phyloP scores from a whole-genome alignment of 2,888 invertebrate species.

The Azorinus chamasolen region DNA sequence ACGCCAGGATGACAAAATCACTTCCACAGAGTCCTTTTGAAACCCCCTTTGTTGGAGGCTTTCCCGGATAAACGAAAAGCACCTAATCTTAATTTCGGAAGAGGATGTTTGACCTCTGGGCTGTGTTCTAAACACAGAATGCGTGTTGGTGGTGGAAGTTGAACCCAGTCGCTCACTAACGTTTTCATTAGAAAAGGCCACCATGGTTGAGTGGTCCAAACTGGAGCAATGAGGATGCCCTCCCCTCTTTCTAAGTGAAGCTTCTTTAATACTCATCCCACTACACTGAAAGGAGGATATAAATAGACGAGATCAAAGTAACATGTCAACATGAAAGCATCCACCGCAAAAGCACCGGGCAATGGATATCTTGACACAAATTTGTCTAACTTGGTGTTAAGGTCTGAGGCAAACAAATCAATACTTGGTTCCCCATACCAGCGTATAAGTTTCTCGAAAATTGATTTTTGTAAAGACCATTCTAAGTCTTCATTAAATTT shows the following conservation, averaged over 20 bases:
- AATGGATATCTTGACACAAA: too few relatives aligned
- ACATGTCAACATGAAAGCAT: conserved; percentile 10
- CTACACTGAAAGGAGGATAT: conserved; percentile 39
- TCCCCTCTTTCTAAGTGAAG: conserved; percentile 19
- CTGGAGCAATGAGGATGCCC: conserved; percentile 23
- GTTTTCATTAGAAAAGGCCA: conserved; percentile 18
- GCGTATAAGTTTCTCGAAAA: conserved; percentile 11
- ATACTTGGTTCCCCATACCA: neutral
- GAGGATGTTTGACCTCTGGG: conserved; percentile 21
- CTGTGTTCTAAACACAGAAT: conserved; percentile 15
- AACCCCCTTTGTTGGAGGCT: conserved; percentile 5
- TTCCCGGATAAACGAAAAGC: conserved; percentile 36
- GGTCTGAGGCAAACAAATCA: conserved; percentile 34
- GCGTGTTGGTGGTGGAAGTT: conserved; percentile 10
- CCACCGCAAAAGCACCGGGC: too few relatives aligned
- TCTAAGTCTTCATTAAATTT: conserved; percentile 51
- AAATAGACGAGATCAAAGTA: conserved; percentile 12
- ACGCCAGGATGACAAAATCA: conserved; percentile 30
- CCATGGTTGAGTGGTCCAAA: conserved; percentile 36
- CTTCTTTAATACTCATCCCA: conserved; percentile 21
- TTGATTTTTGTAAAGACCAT: conserved; percentile 30
- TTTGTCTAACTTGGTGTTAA: too few relatives aligned
- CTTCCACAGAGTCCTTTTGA: neutral
- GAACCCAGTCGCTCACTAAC: neutral
- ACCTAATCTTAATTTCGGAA: conserved; percentile 16